phyloP scores from a whole-genome alignment of 2,888 invertebrate species.

The Syrista parreyssii region DNA sequence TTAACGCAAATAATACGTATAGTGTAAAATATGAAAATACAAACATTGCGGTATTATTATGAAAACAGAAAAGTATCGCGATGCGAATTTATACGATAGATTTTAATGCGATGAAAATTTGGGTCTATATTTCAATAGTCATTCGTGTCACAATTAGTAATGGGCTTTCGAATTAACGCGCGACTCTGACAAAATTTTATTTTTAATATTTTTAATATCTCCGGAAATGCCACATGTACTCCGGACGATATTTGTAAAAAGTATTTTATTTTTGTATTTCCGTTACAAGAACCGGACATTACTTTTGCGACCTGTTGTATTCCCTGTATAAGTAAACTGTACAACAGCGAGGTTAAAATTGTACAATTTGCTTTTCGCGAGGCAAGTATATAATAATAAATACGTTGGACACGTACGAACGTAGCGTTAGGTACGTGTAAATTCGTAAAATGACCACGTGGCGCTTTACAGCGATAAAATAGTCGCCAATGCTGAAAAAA shows the following conservation, averaged over 20 bases:
- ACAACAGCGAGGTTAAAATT: background rate
- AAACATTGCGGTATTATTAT: no score
- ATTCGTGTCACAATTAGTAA: background rate
- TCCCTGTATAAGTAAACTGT: background rate
- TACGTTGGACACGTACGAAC: background rate
- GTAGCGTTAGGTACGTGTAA: background rate
- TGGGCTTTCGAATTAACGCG: background rate
- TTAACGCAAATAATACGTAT: no score
- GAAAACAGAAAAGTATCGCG: no score
- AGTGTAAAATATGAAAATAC: background rate
- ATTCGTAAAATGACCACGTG: background rate
- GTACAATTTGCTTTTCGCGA: background rate
- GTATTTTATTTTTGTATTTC: background rate
- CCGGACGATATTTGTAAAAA: background rate
- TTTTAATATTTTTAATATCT: background rate
- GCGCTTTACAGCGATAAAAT: background rate
- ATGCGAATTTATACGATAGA: background rate
- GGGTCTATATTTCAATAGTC: no score
- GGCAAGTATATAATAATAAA: no score
- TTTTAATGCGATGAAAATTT: background rate
- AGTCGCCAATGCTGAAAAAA: background rate
- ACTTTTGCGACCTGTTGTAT: background rate
- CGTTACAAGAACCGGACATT: background rate
- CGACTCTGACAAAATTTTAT: background rate
- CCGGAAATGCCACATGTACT: background rate